phyloP scores from a whole-genome alignment of 2,797 vertebrate species.

The Leptoclinus maculatus region DNA sequence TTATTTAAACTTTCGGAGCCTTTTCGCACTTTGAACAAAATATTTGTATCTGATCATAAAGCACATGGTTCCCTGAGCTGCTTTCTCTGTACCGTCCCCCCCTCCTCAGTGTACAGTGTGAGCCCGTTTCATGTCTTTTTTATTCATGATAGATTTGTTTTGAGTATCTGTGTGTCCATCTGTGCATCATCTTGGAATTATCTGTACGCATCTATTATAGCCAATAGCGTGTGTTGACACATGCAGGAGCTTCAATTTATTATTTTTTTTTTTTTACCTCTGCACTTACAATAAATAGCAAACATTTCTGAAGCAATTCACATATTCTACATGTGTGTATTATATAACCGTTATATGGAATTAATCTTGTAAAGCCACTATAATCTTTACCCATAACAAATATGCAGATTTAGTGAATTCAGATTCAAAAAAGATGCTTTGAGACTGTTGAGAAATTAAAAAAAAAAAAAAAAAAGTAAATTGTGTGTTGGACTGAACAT shows the following conservation, averaged over 20 bases:
- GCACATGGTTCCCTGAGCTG: neutral
- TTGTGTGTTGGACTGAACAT: neutral
- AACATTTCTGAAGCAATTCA: neutral
- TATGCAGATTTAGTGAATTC: neutral
- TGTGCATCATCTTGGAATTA: neutral
- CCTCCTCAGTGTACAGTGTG: neutral
- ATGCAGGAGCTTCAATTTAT: neutral
- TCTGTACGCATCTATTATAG: neutral
- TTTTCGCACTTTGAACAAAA: no score
- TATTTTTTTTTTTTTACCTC: neutral
- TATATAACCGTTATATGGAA: neutral
- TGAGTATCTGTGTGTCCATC: neutral
- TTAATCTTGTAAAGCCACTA: neutral
- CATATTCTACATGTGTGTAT: neutral
- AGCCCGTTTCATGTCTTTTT: neutral
- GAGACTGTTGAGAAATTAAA: neutral
- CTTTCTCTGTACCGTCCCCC: neutral
- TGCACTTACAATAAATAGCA: neutral
- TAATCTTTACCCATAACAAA: neutral
- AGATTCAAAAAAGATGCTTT: neutral
- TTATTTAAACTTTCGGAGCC: no score
- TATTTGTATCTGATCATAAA: neutral
- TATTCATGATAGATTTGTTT: no score
- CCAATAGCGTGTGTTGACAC: neutral
- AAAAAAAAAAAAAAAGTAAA: no score